phyloP scores from a whole-genome alignment of 2,888 invertebrate genomes.

The Smittia sp. region DNA sequence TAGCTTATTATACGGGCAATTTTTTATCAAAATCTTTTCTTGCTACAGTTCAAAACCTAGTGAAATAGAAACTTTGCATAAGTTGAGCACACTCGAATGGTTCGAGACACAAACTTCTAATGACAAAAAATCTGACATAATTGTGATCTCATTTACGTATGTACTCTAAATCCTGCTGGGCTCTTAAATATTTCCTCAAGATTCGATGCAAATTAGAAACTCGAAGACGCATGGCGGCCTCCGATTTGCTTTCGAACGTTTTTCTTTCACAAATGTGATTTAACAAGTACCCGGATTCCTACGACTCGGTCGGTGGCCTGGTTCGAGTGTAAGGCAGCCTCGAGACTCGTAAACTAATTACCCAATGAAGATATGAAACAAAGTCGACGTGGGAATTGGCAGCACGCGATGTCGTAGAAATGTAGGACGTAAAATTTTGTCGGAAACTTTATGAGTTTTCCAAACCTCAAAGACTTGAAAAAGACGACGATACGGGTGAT shows the following conservation, averaged over 20 bases:
- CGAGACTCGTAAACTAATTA: conserved; percentile 11
- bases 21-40: not conserved
- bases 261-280: conserved; percentile 19
- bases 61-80: no score
- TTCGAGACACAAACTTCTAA: no score
- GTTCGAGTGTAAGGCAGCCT: conserved; percentile 9
- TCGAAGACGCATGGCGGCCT: not conserved
- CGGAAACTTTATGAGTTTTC: not conserved
- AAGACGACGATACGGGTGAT: not conserved
- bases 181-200: no score
- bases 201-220: not conserved
- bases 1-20: conserved; percentile 29
- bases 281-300: conserved; percentile 33
- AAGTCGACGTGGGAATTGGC: not conserved
- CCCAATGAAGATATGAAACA: not conserved
- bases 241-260: not conserved
- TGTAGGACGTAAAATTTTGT: not conserved
- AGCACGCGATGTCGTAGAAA: not conserved
- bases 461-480: not conserved
- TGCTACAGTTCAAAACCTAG: not conserved
- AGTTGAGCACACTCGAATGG: no score
- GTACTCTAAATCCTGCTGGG: no score
- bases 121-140: no score
- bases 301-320: conserved; percentile 26
- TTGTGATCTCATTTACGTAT: no score